Percentiles rank a stretch among this genome's conserved stretches.
Conservation (phyloP, 2,888 invertebrate genomes). For the Lysandra coridon region DNA sequence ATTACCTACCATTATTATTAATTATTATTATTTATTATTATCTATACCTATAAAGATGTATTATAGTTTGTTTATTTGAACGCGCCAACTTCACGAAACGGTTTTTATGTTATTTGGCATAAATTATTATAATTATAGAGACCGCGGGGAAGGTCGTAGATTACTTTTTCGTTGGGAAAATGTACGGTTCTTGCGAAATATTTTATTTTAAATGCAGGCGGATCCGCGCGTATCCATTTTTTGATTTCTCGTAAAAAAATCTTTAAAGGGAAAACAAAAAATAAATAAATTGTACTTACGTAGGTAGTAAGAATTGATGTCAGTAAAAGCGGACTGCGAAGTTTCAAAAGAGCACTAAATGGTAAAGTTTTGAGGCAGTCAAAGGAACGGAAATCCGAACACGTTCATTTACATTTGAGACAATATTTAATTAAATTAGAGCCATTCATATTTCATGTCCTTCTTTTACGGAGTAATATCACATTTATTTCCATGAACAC, state of each 20-base stretch:
- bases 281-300: background rate
- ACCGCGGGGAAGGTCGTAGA: too few relatives aligned
- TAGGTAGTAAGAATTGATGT: background rate
- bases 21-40: too few relatives aligned
- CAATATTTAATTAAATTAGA: constrained; percentile 15
- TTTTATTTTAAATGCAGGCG: background rate
- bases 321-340: background rate
- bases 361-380: background rate
- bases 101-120: too few relatives aligned
- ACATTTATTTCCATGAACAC: background rate
- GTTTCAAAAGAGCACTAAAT: background rate
- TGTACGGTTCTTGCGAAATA: too few relatives aligned
- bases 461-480: background rate
- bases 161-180: too few relatives aligned
- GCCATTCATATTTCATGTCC: background rate
- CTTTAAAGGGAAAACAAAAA: background rate
- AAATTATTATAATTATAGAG: too few relatives aligned
- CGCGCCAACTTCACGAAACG: too few relatives aligned
- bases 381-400: background rate
- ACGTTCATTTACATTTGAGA: background rate
- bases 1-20: too few relatives aligned
- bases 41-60: too few relatives aligned
- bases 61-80: too few relatives aligned
- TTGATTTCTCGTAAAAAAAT: background rate
- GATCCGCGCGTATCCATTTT: too few relatives aligned